Conservation (phyloP, 1,140 invertebrate genomes). For the Armadillidium nasatum region DNA sequence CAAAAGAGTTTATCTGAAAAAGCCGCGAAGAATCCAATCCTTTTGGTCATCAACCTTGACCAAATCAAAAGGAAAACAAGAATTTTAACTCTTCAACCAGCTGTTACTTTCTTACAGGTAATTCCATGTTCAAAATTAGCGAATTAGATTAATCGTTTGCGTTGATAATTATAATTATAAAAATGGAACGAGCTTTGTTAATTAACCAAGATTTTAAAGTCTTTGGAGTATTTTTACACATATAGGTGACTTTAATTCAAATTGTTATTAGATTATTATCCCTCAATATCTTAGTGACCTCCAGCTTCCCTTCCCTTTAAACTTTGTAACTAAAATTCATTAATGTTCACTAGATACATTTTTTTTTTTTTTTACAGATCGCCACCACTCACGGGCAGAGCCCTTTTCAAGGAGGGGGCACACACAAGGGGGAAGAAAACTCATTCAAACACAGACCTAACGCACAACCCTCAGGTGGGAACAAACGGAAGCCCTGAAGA, state of each 20-base stretch:
- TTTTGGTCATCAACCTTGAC: conserved; percentile 56
- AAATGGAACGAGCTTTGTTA: not conserved
- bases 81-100: conserved; percentile 62
- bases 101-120: conserved; percentile 52
- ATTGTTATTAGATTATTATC: not conserved
- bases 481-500: too few relatives aligned
- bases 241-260: not conserved
- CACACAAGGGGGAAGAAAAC: too few relatives aligned
- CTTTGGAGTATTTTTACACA: not conserved
- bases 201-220: not conserved
- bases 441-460: too few relatives aligned
- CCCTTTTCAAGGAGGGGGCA: too few relatives aligned
- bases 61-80: conserved; percentile 61
- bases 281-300: not conserved
- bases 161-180: not conserved
- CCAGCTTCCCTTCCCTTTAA: not conserved
- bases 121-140: conserved; percentile 16
- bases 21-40: conserved; percentile 51
- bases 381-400: too few relatives aligned
- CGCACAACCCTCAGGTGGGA: too few relatives aligned
- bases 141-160: not conserved
- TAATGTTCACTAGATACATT: not conserved
- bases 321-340: not conserved
- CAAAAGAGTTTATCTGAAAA: conserved; percentile 50
- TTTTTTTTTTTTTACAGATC: too few relatives aligned